Evolutionary conservation across 2,888 invertebrate species (phyloP), one percentile per base, ranked within the genome.

Genomic region (Pachliopta kotzebuea): DNA sequence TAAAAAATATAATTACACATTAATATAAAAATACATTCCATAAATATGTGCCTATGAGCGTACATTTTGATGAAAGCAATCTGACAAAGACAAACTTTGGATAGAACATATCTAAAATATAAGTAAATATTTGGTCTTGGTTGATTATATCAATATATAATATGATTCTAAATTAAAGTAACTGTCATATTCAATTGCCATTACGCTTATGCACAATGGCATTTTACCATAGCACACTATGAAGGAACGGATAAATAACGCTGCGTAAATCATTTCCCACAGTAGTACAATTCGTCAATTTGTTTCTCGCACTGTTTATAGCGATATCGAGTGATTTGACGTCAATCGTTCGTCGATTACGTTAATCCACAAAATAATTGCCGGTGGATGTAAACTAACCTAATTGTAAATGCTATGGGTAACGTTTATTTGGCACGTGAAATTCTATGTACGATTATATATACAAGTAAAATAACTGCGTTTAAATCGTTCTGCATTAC

Each of bases 271-370:
- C 18, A 18, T n/a, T n/a, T n/a, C n/a, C 18, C 18, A 4, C n/a
- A 7, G 45, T 45, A n/a, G 45, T 45, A 11, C n/a, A n/a, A 45
- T 45, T 45, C 18, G 6, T n/a, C 18, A 45, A 45, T n/a, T 45
- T 45, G 45, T 45, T 45, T 45, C 45, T 7, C 45, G n/a, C n/a
- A n/a, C n/a, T 31, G 18, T 55, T 29, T 55, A 29, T 29, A n/a
- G 26, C 54, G 11, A 21, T 21, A 59, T 63, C 58, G 59, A 37
- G 23, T 59, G 49, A 56, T 24, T 50, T 72, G 72, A 74, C 73
- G 73, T 74, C 71, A 71, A 71, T 62, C 60, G 54, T 70, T 71
- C 70, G 71, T 61, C 67, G 68, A 66, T 66, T 65, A 67, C 68
- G 66, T 70, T 65, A 56, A 64, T 63, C 56, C 62, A 60, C 64